Evolutionary conservation across 1,140 invertebrate species (phyloP), one percentile per base, ranked within the genome.

Genomic region (Bicyclus anynana): DNA sequence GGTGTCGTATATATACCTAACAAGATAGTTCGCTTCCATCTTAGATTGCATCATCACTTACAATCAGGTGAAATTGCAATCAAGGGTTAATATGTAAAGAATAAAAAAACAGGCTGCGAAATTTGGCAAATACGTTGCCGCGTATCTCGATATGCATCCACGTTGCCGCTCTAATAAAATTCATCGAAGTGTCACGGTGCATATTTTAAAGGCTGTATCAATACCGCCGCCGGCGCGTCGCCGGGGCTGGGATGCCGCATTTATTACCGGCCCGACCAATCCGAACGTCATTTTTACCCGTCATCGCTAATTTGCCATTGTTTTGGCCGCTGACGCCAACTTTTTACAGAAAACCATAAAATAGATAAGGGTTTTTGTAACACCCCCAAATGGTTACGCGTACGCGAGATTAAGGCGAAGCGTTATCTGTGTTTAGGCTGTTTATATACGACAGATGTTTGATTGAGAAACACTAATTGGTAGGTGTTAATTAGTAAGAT

Each of bases 261-360:
- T 77, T 79, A 83, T 83, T 73, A 79, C 77, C 62, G 29, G 44
- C 50, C 53, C 61, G 59, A 63, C 72, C 74, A 74, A 80, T 80
- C 59, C 73, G 64, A 74, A 71, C 74, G 71, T 87, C 83, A 87
- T 87, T 87, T 86, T 86, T 88, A 84, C 74, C 77, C 79, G 84
- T 85, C 84, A 84, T 75, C 80, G 72, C 84, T 86, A 86, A 88
- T 88, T 86, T 86, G 83, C 81, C 74, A 86, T 88, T 88, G 84
- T 88, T 88, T 88, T 77, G 72, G 65, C 68, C 70, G 53, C 74
- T 77, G 84, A 86, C 83, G 83, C 83, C 83, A 84, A 70, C 65
- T 80, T 88, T 87, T 87, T 80, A 64, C 66, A 55, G 68, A 71
- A 78, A 81, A 87, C 82, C 84, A 84, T 87, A 87, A 87, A 87